Conservation (phyloP, 2,113 vertebrate genomes). For the Hypocryptadius cinnamomeus region DNA sequence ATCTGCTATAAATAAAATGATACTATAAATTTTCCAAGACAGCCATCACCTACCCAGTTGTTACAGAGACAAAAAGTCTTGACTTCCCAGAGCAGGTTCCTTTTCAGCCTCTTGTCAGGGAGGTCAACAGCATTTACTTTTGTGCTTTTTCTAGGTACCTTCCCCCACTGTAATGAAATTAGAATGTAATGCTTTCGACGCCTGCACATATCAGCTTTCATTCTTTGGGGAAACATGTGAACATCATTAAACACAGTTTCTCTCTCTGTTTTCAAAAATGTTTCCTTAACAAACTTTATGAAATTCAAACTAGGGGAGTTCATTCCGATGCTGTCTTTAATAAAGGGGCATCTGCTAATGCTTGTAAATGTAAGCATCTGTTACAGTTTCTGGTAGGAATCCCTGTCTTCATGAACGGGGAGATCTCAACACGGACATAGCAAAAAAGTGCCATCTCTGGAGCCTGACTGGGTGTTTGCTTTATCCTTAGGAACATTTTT, state of each 20-base stretch:
- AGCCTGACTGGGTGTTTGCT: background rate
- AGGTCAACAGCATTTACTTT: slow-evolving; percentile 54
- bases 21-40: slow-evolving; percentile 62
- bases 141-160: background rate
- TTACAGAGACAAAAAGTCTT: slow-evolving; percentile 21
- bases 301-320: slow-evolving; percentile 43
- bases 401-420: background rate
- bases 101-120: slow-evolving; percentile 37
- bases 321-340: slow-evolving; percentile 42
- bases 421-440: background rate
- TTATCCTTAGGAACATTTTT: background rate
- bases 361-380: background rate
- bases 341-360: slow-evolving; percentile 41
- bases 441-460: background rate
- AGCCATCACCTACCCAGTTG: background rate
- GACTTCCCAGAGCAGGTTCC: slow-evolving; percentile 34
- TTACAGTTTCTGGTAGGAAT: background rate
- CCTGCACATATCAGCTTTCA: slow-evolving; percentile 61
- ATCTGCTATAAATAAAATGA: slow-evolving; percentile 73
- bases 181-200: slow-evolving; percentile 63
- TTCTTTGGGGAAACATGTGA: slow-evolving; percentile 62
- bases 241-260: slow-evolving; percentile 66
- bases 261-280: slow-evolving; percentile 47
- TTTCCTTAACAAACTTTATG: slow-evolving; percentile 54
- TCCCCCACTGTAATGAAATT: slow-evolving; percentile 61